A percentile compares a stretch with the other conserved stretches of the same genome.
These are phyloP conservation scores for Hypercompe scribonia DNA, from an alignment of 2,888 invertebrate species.

Conservation along the genomic window DNA sequence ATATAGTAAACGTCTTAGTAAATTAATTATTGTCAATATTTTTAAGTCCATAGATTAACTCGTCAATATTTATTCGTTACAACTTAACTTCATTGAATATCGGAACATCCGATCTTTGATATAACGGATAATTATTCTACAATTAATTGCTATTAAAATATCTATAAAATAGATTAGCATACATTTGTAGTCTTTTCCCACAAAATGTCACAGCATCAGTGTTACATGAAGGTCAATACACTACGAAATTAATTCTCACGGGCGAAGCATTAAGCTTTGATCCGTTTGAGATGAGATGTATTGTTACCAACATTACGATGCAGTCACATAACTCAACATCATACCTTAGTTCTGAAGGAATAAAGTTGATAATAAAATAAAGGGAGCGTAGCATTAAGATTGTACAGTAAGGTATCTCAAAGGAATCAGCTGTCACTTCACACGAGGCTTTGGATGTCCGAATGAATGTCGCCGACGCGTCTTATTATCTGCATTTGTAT, in stretches of 20 bases:
- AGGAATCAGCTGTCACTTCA: constrained; percentile 80
- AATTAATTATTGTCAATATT: constrained; percentile 27
- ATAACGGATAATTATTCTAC: constrained; percentile 27
- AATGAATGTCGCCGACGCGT: constrained; percentile 62
- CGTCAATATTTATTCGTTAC: constrained; percentile 30
- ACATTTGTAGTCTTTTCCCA: constrained; percentile 63
- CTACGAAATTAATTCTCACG: constrained; percentile 82
- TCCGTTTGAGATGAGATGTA: constrained; percentile 72
- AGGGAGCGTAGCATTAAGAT: constrained; percentile 24
- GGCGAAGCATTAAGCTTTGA: constrained; percentile 72
- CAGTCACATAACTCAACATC: constrained; percentile 28
- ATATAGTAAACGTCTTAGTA: constrained; percentile 2
- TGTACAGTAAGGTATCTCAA: constrained; percentile 62
- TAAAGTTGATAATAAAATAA: constrained; percentile 43
- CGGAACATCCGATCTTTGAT: constrained; percentile 17
- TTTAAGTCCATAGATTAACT: constrained; percentile 20
- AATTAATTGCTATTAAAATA: constrained; percentile 43
- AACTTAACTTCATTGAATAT: constrained; percentile 25
- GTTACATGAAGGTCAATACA: constrained; percentile 74
- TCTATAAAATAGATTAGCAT: constrained; percentile 56
- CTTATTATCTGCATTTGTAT: constrained; percentile 46
- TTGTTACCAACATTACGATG: constrained; percentile 56
- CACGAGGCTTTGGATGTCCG: constrained; percentile 73
- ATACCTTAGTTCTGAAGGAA: constrained; percentile 40
- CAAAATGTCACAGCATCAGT: constrained; percentile 71